Conservation (phyloP, 2,888 invertebrate genomes). For the Ornithoptera alexandrae region DNA sequence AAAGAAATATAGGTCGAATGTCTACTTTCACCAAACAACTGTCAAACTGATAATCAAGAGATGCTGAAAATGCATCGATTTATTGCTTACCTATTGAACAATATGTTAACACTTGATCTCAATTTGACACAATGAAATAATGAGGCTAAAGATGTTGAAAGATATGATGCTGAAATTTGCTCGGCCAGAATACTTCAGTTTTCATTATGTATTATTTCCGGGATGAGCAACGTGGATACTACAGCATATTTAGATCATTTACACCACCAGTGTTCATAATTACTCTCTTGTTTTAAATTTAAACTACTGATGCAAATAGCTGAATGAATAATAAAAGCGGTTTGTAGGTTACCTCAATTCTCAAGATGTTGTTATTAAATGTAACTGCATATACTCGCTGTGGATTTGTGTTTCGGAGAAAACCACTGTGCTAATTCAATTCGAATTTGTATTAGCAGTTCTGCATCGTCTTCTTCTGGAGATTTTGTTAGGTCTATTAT, state of each 20-base stretch:
- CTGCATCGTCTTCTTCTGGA: background rate
- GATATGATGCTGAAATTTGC: background rate
- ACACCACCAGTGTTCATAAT: background rate
- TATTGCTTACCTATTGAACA: background rate
- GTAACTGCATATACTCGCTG: slow-evolving; percentile 52
- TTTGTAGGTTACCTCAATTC: slow-evolving; percentile 59
- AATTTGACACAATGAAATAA: background rate
- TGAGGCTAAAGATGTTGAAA: background rate
- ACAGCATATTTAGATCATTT: background rate
- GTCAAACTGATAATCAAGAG: slow-evolving; percentile 53
- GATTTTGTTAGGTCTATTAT: background rate
- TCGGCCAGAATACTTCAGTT: background rate
- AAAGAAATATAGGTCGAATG: slow-evolving; percentile 67
- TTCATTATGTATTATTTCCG: background rate
- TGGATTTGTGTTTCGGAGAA: slow-evolving; percentile 49
- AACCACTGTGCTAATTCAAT: slow-evolving; percentile 32
- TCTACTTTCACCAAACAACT: slow-evolving; percentile 58
- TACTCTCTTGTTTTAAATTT: background rate
- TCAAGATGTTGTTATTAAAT: slow-evolving; percentile 48
- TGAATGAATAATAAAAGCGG: slow-evolving; percentile 22
- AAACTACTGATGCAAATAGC: slow-evolving; percentile 7
- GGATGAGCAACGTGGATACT: background rate
- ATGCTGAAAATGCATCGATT: slow-evolving; percentile 33
- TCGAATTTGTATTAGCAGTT: slow-evolving; percentile 11
- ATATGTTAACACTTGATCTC: background rate